Evolutionary conservation across 2,113 vertebrate genomes (phyloP).

Genomic region (Propithecus coquereli): DNA sequence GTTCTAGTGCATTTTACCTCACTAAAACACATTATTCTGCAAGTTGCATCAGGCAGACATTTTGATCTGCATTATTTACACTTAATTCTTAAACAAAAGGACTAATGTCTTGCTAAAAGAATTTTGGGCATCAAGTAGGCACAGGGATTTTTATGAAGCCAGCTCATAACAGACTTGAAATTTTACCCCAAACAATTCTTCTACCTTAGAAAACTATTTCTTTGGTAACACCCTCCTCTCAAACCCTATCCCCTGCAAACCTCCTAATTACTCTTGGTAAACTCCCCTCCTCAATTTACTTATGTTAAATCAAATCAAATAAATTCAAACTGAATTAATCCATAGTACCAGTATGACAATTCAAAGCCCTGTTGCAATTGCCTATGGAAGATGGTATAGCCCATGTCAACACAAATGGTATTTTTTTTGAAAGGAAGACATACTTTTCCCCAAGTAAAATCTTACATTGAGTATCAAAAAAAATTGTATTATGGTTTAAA

Average conservation of each 20-base stretch:
- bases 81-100: neutral
- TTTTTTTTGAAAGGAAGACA: slow-evolving; percentile 4
- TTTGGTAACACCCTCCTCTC: neutral
- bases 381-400: neutral
- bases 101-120: neutral
- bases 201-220: neutral
- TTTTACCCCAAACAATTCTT: neutral
- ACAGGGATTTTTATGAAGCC: neutral
- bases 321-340: neutral
- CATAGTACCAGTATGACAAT: neutral
- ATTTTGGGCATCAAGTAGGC: neutral
- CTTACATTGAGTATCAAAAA: neutral
- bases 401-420: neutral
- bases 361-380: neutral
- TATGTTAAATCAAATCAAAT: neutral
- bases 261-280: neutral
- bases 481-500: neutral
- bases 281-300: neutral
- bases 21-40: neutral
- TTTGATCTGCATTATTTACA: neutral
- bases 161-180: neutral
- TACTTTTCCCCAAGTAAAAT: neutral
- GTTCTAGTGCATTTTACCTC: neutral
- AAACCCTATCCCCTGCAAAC: neutral
- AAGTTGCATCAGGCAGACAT: neutral